Evolutionary conservation across 2,888 invertebrate genomes (phyloP).

Genomic region (Metellina segmentata): DNA sequence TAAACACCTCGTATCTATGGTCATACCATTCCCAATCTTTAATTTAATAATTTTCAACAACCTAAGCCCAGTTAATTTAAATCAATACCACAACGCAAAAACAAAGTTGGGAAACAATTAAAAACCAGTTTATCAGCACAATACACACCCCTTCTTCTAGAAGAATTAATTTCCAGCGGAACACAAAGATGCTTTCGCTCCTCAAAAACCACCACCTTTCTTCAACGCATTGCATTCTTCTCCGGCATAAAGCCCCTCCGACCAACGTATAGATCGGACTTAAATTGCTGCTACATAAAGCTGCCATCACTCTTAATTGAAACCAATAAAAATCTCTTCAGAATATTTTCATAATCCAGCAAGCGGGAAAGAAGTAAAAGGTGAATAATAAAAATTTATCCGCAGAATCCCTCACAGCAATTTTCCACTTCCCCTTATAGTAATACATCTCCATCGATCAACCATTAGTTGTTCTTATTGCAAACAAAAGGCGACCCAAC

Average conservation of each 20-base stretch:
- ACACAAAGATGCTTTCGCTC: neutral
- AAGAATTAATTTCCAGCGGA: neutral
- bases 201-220: neutral
- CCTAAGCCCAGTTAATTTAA: too few relatives aligned
- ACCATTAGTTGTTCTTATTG: constrained; percentile 35
- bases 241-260: neutral
- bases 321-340: constrained; percentile 56
- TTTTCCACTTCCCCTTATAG: constrained; percentile 12
- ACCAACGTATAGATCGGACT: constrained; percentile 25
- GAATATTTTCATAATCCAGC: constrained; percentile 59
- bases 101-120: neutral
- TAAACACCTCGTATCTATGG: too few relatives aligned
- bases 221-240: constrained; percentile 32
- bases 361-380: neutral
- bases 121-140: neutral
- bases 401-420: constrained; percentile 11
- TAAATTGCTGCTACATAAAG: constrained; percentile 2
- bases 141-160: neutral
- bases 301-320: constrained; percentile 56
- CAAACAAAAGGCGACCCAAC: constrained; percentile 25
- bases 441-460: constrained; percentile 43
- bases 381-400: constrained; percentile 27
- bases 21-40: too few relatives aligned
- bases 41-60: too few relatives aligned
- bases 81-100: neutral